Base-by-base conservation (phyloP, 37 sponge, comb jelly and placozoan species). In the Theonella swinhoei region DNA sequence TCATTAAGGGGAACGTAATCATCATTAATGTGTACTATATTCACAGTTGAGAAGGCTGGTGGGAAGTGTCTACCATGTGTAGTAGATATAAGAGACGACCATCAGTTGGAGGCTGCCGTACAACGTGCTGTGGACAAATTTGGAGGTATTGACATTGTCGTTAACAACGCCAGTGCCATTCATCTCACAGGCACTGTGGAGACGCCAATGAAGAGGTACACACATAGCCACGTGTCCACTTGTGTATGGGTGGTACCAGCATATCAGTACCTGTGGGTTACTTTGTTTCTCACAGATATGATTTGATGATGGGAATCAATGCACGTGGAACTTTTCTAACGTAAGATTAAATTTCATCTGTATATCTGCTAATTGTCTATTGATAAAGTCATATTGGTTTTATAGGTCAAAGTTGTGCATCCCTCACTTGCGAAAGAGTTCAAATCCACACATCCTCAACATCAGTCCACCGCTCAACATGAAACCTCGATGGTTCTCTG, bases 101-200 rank as follows among this genome's bases (percentile, higher is more conserved):
- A 77, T 19, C 90, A 97, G 58, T 82, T 96, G 41, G 65, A 88
- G 42, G 74, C 58, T 39, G 99, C 99, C 0, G 97, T 94, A 1
- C 66, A 88, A 1, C 68, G 93, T 62, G 94, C 99, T 0, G 97
- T 93, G 36, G 78, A 84, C 23, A 92, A 41, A 71, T 99, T 99
- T 93, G 99, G 99, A 35, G 99, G 99, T 37, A 96, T 99, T 64
- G 99, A 99, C 65, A 89, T 99, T 28, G 65, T 96, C 2, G 92
- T 99, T 68, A 99, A 99, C 71, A 99, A 99, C 74, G 99, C 99
- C 9, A 96, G 97, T 88, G 99, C 99, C 62, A 99, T 99, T 42
- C 70, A 82, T 30, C 90, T 99, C 63, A 97, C 99, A 39, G 92
- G 97, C 20, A 98, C 99, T 0, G 82, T 81, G 1, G 89, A 90